phyloP scores from a whole-genome alignment of 2,888 invertebrate genomes.

The Drosophila limbata region DNA sequence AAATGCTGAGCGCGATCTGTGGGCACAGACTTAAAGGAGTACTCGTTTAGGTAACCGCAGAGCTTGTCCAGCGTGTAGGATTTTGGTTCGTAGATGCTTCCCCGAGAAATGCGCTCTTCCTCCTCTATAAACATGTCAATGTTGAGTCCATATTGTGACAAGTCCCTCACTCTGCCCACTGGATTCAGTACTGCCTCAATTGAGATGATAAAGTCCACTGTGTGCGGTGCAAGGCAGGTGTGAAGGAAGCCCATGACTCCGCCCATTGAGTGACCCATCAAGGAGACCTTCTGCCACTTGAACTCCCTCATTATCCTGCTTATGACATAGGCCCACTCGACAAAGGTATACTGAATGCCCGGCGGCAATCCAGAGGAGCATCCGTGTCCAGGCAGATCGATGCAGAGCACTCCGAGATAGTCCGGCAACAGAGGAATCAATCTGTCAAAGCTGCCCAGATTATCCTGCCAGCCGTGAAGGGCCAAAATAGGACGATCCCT shows the following conservation, averaged over 20 bases:
- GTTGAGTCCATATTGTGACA: not conserved
- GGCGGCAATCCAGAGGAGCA: constrained; percentile 88
- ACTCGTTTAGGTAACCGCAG: not conserved
- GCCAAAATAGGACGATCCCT: constrained; percentile 88
- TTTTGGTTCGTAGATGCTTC: not conserved
- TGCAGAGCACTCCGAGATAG: constrained; percentile 86
- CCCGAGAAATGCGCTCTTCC: not conserved
- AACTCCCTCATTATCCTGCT: constrained; percentile 87
- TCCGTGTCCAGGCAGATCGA: constrained; percentile 90
- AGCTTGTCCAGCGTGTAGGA: constrained; percentile 1
- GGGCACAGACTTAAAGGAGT: not conserved
- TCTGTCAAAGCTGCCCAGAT: constrained; percentile 90
- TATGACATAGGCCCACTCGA: constrained; percentile 85
- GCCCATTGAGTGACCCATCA: constrained; percentile 89
- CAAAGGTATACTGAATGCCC: constrained; percentile 85
- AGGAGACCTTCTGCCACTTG: constrained; percentile 88
- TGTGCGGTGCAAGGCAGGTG: constrained; percentile 86
- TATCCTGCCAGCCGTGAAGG: constrained; percentile 92
- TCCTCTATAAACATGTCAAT: constrained; percentile 4
- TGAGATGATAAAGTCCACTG: constrained; percentile 71
- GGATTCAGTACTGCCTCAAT: constrained; percentile 58
- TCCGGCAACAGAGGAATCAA: constrained; percentile 87
- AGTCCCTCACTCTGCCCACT: not conserved
- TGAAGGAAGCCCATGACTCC: constrained; percentile 87
- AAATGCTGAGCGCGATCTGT: not conserved